Evolutionary conservation across 1,140 invertebrate genomes (phyloP), one percentile per base, ranked within the genome.

Genomic region (Colletes gigas): DNA sequence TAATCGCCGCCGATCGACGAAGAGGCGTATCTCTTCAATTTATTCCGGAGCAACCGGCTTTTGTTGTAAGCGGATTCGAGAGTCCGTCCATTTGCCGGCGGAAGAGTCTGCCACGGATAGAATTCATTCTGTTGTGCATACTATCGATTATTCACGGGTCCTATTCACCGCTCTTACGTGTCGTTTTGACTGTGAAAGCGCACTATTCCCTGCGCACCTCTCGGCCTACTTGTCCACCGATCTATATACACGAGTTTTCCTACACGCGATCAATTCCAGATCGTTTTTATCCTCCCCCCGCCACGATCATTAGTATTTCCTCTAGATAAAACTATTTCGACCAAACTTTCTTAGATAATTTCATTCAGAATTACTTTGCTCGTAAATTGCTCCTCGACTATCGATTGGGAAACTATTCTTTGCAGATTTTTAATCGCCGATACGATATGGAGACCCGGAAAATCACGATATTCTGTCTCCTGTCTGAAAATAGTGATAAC

Each of bases 61-160:
- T 87, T 86, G 81, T 86, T 83, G 72, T 87, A 85, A 86, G 71
- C 81, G 81, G 71, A 86, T 86, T 83, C 52, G 62, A 72, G 67
- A 65, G 77, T 73, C 50, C 68, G 77, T 78, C 75, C 72, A 84
- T 85, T 85, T 81, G 82, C 54, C 44, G 67, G 60, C 14, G 71
- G 82, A 85, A 70, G n/a, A 66, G 67, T 81, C 67, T 69, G 60
- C 59, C 68, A 44, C 69, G 74, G 74, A 78, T 80, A 73, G 77
- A 78, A 83, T 71, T 78, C 82, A 83, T 69, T 69, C 71, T 74
- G 82, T 72, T 84, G 83, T 85, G 78, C 83, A 84, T 81, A 84
- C 77, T 85, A 86, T 86, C 84, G 83, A 86, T 86, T 86, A 86
- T 86, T 86, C 84, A 82, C 83, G 60, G 82, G 83, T 75, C 57